Percentiles rank a stretch among this genome's conserved stretches.
Evolutionary conservation across 2,888 invertebrate genomes (phyloP).

Genomic region (Lepidonotus clava): DNA sequence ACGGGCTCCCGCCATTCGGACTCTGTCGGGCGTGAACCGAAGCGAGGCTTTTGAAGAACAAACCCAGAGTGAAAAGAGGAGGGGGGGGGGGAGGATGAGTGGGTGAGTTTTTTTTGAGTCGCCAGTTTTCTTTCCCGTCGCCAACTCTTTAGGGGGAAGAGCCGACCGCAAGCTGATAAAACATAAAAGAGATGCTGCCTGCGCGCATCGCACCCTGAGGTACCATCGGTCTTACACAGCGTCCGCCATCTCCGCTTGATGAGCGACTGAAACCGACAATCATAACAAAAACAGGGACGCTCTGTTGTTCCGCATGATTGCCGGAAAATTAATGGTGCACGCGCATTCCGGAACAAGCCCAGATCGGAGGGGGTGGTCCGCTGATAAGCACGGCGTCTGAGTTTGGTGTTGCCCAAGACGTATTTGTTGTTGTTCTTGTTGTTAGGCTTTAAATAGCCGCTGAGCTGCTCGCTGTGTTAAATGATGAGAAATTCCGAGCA

Average conservation of each 20-base stretch:
- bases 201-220: constrained; percentile 12
- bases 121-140: constrained; percentile 27
- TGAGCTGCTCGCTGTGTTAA: no score
- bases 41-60: constrained; percentile 51
- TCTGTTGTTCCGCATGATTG: constrained; percentile 50
- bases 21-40: constrained; percentile 32
- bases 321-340: constrained; percentile 33
- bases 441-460: no score
- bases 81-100: neutral
- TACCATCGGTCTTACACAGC: constrained; percentile 39
- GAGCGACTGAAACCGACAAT: constrained; percentile 47
- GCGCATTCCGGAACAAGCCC: constrained; percentile 25
- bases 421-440: neutral
- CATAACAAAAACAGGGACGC: constrained; percentile 48
- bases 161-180: constrained; percentile 44
- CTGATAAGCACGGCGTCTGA: neutral
- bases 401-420: constrained; percentile 18
- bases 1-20: constrained; percentile 6
- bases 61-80: no score
- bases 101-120: neutral
- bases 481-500: no score
- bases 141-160: constrained; percentile 10
- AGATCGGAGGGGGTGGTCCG: neutral
- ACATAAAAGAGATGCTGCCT: constrained; percentile 27
- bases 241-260: constrained; percentile 5